Evolutionary conservation across 2,113 vertebrate genomes (phyloP).

Genomic region (Oreotrochilus melanogaster): DNA sequence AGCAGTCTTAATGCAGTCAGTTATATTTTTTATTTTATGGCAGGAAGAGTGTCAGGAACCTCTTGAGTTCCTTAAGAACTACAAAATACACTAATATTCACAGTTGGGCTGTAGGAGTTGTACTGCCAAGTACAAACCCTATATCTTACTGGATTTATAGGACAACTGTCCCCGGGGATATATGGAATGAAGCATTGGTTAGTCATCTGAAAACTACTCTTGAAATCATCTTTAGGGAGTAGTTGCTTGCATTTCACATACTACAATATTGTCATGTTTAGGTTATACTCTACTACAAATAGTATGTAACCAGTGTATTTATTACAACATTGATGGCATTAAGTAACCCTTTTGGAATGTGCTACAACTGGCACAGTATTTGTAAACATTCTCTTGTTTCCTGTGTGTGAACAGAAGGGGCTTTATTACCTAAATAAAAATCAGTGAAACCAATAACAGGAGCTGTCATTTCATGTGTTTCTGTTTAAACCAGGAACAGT

Average conservation of each 20-base stretch:
- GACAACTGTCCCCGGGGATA: neutral
- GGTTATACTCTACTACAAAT: neutral
- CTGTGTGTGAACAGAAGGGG: constrained; percentile 54
- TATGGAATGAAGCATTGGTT: neutral
- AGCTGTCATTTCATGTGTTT: constrained; percentile 20
- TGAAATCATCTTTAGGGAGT: neutral
- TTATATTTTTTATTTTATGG: neutral
- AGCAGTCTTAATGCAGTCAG: neutral
- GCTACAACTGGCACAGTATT: constrained; percentile 23
- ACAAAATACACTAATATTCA: rapidly evolving
- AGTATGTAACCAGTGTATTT: neutral
- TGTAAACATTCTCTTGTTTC: constrained; percentile 37
- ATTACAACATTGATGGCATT: neutral
- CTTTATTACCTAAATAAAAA: constrained; percentile 55
- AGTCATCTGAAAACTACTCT: neutral
- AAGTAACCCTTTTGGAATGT: constrained; percentile 1
- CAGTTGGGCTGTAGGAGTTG: neutral
- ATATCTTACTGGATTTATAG: neutral
- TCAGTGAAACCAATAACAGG: constrained; percentile 26
- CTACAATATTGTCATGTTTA: neutral
- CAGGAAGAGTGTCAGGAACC: neutral
- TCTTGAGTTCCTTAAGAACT: neutral
- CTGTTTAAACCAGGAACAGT: constrained; percentile 33
- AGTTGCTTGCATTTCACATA: constrained; percentile 15
- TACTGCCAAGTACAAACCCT: neutral